Evolutionary conservation across 2,113 vertebrate species (phyloP).

Genomic region (Zootoca vivipara): DNA sequence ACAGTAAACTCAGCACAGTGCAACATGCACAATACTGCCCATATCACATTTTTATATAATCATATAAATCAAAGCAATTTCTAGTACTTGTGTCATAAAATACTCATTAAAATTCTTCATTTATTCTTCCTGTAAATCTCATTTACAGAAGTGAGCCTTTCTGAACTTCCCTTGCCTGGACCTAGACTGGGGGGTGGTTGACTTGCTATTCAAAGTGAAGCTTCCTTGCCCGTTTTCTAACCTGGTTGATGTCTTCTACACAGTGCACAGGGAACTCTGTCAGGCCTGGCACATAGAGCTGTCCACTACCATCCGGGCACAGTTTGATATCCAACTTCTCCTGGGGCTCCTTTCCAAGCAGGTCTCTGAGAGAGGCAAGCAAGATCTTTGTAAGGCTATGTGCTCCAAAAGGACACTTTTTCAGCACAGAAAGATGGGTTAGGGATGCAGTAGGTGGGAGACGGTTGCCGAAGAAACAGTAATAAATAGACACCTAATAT

Average conservation of each 20-base stretch:
- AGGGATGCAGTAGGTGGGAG: too few species aligned
- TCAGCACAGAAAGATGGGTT: too few species aligned
- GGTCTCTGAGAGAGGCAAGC: slow-evolving; percentile 77
- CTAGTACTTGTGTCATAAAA: not conserved
- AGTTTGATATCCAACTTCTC: slow-evolving; percentile 96
- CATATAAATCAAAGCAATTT: not conserved
- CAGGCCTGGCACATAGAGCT: slow-evolving; percentile 92
- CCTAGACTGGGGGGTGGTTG: not conserved
- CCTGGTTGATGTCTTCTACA: slow-evolving; percentile 93
- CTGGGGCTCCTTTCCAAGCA: slow-evolving; percentile 86
- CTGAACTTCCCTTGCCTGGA: not conserved
- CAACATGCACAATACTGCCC: not conserved
- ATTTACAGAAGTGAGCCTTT: not conserved
- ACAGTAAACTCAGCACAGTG: not conserved
- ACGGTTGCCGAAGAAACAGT: too few species aligned
- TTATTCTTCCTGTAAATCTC: not conserved
- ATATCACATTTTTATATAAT: too few species aligned
- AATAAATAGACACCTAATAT: too few species aligned
- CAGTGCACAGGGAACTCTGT: slow-evolving; percentile 87
- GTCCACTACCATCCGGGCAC: slow-evolving; percentile 91
- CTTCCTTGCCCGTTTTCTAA: slow-evolving; percentile 29
- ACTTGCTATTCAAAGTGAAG: not conserved
- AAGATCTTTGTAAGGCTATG: not conserved
- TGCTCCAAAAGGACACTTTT: not conserved
- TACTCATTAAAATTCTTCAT: too few species aligned